Evolutionary conservation across 2,888 invertebrate species (phyloP).

Genomic region (Pasiphila rectangulata): DNA sequence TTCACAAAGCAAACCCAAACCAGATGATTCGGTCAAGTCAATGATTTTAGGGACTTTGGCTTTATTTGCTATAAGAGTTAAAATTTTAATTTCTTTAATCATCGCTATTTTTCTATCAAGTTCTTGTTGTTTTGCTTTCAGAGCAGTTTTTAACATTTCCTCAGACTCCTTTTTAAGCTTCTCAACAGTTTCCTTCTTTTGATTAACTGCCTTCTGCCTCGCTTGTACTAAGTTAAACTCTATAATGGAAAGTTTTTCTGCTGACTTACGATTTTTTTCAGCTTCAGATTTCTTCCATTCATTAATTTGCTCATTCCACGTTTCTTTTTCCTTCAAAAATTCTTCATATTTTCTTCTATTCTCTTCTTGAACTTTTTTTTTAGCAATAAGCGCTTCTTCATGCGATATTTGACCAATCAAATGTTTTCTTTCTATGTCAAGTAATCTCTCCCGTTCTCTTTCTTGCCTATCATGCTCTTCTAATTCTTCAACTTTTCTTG

Average conservation of each 20-base stretch:
- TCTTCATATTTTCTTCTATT: conserved; percentile 76
- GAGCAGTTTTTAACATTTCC: conserved; percentile 51
- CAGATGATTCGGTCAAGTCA: conserved; percentile 81
- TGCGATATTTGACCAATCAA: conserved; percentile 78
- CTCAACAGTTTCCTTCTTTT: conserved; percentile 59
- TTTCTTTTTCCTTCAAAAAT: conserved; percentile 71
- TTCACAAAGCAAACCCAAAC: conserved; percentile 82
- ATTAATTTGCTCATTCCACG: conserved; percentile 74
- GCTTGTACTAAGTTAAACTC: conserved; percentile 58
- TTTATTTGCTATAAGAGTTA: conserved; percentile 73
- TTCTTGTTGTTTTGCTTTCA: conserved; percentile 73
- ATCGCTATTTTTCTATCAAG: conserved; percentile 70
- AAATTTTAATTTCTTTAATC: conserved; percentile 76
- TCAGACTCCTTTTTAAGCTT: conserved; percentile 58
- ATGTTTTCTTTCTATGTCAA: conserved; percentile 81
- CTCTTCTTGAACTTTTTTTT: conserved; percentile 65
- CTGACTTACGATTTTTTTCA: conserved; percentile 68
- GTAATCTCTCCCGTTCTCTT: conserved; percentile 68
- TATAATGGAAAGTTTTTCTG: conserved; percentile 62
- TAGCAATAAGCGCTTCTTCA: conserved; percentile 82
- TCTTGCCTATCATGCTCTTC: conserved; percentile 68
- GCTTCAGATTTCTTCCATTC: conserved; percentile 72
- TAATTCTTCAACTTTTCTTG: conserved; percentile 61
- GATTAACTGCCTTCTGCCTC: conserved; percentile 45
- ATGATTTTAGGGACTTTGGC: conserved; percentile 75